These are phyloP conservation scores for Drosophila mettleri DNA, from an alignment of 2,888 invertebrate genomes.

Conservation along the genomic window DNA sequence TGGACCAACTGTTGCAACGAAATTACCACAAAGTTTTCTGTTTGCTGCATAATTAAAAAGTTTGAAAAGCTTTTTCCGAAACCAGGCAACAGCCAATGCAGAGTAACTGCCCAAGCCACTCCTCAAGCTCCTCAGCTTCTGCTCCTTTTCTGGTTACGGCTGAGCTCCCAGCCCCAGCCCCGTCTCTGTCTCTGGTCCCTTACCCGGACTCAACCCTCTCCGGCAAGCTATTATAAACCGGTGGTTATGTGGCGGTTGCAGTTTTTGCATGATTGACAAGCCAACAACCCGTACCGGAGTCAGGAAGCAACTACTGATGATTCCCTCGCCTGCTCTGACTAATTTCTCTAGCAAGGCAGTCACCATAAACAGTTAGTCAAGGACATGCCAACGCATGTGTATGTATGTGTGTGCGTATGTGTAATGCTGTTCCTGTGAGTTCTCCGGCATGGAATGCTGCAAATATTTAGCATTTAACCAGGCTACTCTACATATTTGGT, in stretches of 20 bases:
- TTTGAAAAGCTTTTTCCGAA: slow-evolving; percentile 79
- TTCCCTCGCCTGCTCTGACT: background rate
- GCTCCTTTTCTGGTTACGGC: background rate
- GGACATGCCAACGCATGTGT: slow-evolving; percentile 64
- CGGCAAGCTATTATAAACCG: slow-evolving; percentile 71
- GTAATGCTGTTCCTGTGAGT: slow-evolving; percentile 4
- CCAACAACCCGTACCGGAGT: slow-evolving; percentile 64
- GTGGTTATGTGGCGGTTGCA: slow-evolving; percentile 76
- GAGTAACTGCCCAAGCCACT: slow-evolving; percentile 1
- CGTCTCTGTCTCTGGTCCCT: slow-evolving; percentile 24
- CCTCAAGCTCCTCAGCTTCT: background rate
- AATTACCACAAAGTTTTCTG: slow-evolving; percentile 80
- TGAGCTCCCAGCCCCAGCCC: background rate
- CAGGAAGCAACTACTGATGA: slow-evolving; percentile 32
- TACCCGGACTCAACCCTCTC: too few species aligned
- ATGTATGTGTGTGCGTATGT: slow-evolving; percentile 24
- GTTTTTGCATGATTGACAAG: slow-evolving; percentile 79
- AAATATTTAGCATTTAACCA: slow-evolving; percentile 46
- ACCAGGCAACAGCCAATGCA: slow-evolving; percentile 67
- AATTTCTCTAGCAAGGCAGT: slow-evolving; percentile 15
- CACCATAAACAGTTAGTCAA: slow-evolving; percentile 60
- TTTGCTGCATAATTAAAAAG: slow-evolving; percentile 81
- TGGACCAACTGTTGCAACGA: slow-evolving; percentile 77
- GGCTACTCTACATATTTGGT: slow-evolving; percentile 18
- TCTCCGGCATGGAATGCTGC: slow-evolving; percentile 12